phyloP scores from a whole-genome alignment of 1,140 invertebrate genomes.

The Atta colombica region DNA sequence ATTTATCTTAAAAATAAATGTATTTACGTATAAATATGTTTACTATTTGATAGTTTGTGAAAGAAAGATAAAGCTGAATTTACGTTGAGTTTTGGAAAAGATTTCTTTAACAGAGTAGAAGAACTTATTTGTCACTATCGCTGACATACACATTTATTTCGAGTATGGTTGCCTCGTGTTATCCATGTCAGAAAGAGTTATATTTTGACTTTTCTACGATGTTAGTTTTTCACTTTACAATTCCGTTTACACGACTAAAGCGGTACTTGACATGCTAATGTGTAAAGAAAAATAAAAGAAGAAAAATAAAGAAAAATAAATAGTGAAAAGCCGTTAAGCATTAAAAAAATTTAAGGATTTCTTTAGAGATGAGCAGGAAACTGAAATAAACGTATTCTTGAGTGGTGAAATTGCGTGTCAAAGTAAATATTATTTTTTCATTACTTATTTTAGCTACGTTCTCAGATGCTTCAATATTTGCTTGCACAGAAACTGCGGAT shows the following conservation, averaged over 20 bases:
- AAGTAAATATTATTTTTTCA: not conserved
- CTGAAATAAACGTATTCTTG: not conserved
- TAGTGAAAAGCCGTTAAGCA: not conserved
- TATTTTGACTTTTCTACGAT: not conserved
- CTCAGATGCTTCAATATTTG: not conserved
- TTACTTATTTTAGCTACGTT: not conserved
- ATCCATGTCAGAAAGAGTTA: constrained; percentile 17
- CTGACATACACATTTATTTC: constrained; percentile 3
- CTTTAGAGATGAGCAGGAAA: not conserved
- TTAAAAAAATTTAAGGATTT: constrained; percentile 20
- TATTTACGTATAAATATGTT: too few species aligned
- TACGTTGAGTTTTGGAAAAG: too few species aligned
- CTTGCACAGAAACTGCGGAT: not conserved
- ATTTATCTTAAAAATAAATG: too few species aligned
- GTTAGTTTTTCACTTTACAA: constrained; percentile 36
- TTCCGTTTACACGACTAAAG: constrained; percentile 27
- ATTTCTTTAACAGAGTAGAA: too few species aligned
- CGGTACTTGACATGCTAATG: not conserved
- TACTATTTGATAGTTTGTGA: too few species aligned
- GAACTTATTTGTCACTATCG: constrained; percentile 1
- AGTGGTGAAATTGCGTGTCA: not conserved
- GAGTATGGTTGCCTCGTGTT: constrained; percentile 4
- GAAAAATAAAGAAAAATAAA: constrained; percentile 19
- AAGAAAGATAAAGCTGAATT: too few species aligned
- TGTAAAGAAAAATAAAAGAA: constrained; percentile 16